Evolutionary conservation across 1,140 invertebrate species (phyloP), one percentile per base, ranked within the genome.

Genomic region (Nebria ingens): DNA sequence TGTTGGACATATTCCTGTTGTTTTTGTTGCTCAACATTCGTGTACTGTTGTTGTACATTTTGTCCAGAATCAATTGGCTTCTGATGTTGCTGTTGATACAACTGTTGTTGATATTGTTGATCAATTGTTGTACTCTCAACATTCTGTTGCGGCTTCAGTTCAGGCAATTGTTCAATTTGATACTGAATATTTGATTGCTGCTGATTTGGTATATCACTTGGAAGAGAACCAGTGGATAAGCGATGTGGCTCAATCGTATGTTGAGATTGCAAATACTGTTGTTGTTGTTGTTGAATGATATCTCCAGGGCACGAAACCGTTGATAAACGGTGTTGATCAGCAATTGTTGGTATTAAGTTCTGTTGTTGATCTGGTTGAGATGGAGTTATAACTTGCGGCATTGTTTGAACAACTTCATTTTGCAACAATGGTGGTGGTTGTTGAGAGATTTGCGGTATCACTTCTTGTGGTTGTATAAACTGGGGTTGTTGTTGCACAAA

Each of bases 281-380:
- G 25, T 4, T 4, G 25, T 29, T 29, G 25, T 45, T 45, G 40
- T 45, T 45, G 40, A 45, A 17, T 4, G 4, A 45, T 17, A 4
- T 45, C 40, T 4, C 40, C 67, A 0, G 68, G 66, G 50, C 68
- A 67, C 1, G 67, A 68, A 19, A 65, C 62, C 19, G 59, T 65
- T 3, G 62, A 64, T 12, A 66, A 19, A 17, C 63, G 55, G 55
- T 62, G 66, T 51, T 63, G 29, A 49, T 57, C 21, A 20, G 34
- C 22, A 53, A 45, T 34, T 45, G 56, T 13, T 51, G 55, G 25
- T n/a, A 54, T 55, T 22, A 45, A 60, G 13, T 53, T 59, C 23
- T 58, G 61, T 56, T 60, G 62, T 56, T 57, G 56, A 29, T 54
- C 60, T 11, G 6, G 6, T 11, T 6, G 6, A 11, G 40, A 13